These are phyloP conservation scores for Diorhabda sublineata DNA, from an alignment of 1,140 invertebrate genomes.

Conservation along the genomic window DNA sequence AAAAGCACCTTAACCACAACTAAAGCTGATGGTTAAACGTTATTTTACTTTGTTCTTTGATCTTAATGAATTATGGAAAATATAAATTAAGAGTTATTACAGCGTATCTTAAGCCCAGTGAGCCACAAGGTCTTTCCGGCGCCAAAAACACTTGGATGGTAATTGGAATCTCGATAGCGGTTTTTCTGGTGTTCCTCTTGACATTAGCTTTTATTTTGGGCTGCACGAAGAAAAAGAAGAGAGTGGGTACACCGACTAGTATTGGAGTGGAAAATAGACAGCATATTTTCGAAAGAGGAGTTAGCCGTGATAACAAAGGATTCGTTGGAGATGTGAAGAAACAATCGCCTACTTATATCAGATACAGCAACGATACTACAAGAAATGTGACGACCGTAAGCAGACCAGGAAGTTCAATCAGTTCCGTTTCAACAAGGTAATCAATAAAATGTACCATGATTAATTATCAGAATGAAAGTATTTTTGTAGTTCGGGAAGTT, in stretches of 20 bases:
- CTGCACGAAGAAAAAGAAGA: conserved; percentile 56
- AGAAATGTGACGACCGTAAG: conserved; percentile 24
- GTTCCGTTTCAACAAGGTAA: conserved; percentile 35
- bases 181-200: conserved; percentile 59
- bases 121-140: conserved; percentile 58
- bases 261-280: conserved; percentile 27
- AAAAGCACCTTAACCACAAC: not conserved
- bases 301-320: conserved; percentile 27
- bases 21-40: conserved; percentile 9
- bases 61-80: too few species aligned
- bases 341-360: conserved; percentile 42
- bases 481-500: conserved; percentile 32
- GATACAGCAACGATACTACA: conserved; percentile 37
- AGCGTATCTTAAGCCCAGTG: conserved; percentile 68
- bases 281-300: conserved; percentile 37
- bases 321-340: conserved; percentile 19
- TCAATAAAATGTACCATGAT: not conserved
- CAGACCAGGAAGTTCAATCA: conserved; percentile 34
- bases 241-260: conserved; percentile 19
- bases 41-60: too few species aligned
- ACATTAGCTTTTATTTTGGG: conserved; percentile 59
- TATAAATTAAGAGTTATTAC: conserved; percentile 31
- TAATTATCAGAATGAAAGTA: not conserved
- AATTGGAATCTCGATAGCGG: conserved; percentile 57
- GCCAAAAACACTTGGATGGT: conserved; percentile 61